Conservation (phyloP, 2,888 invertebrate genomes). For the Trichogramma dendrolimi region DNA sequence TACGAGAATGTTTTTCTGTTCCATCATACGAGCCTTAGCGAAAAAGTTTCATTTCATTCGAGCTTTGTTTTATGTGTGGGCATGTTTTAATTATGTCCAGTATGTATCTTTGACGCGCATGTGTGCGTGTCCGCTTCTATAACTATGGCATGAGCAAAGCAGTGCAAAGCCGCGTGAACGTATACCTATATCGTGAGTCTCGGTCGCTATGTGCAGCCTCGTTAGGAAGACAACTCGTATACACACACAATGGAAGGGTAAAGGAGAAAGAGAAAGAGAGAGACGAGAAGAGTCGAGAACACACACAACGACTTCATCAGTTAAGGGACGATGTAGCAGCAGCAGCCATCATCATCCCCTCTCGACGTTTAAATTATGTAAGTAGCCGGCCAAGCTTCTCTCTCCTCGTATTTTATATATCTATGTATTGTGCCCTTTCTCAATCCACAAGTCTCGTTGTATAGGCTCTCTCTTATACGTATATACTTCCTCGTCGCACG, state of each 20-base stretch:
- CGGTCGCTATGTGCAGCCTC: not conserved
- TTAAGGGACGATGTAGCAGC: constrained; percentile 24
- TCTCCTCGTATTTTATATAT: not conserved
- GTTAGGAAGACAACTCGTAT: constrained; percentile 10
- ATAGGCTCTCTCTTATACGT: not conserved
- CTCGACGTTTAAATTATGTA: constrained; percentile 42
- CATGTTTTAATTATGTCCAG: too few species aligned
- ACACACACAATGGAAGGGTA: constrained; percentile 7
- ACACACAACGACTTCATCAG: constrained; percentile 30
- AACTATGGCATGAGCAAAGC: not conserved
- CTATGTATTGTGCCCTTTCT: not conserved
- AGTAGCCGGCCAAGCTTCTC: constrained; percentile 27
- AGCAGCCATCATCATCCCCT: constrained; percentile 24
- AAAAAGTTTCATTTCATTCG: too few species aligned
- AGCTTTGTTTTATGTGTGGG: too few species aligned
- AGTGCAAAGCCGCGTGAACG: not conserved
- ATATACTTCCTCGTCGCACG: constrained; percentile 15
- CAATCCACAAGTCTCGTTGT: not conserved
- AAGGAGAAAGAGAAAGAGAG: constrained; percentile 19
- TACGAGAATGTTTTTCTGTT: too few species aligned
- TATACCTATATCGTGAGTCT: too few species aligned
- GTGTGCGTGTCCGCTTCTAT: not conserved
- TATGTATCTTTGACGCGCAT: not conserved
- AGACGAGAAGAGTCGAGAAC: constrained; percentile 5
- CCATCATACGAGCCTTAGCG: too few species aligned